Conservation (phyloP, 2,113 vertebrate species). For the Mirounga angustirostris region DNA sequence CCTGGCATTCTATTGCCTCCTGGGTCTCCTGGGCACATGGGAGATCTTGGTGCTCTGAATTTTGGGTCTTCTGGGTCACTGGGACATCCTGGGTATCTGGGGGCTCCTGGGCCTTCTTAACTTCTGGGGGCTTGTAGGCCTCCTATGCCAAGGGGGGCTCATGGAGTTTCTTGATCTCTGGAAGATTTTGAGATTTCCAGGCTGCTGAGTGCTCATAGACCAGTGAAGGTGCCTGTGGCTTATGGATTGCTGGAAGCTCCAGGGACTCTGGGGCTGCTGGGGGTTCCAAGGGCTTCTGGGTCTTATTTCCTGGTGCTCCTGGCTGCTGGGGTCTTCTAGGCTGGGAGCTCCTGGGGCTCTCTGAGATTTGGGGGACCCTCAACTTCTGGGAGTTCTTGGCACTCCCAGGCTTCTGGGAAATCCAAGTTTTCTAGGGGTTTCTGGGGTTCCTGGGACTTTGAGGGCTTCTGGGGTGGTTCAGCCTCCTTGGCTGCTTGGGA, state of each 20-base stretch:
- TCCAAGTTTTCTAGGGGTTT: not conserved
- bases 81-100: not conserved
- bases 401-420: not conserved
- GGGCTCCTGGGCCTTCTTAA: not conserved
- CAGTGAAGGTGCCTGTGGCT: not conserved
- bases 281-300: not conserved
- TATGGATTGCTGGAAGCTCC: not conserved
- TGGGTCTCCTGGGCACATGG: not conserved
- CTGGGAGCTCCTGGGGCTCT: not conserved
- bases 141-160: not conserved
- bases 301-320: not conserved
- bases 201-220: not conserved
- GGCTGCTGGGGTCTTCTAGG: not conserved
- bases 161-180: not conserved
- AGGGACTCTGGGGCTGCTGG: not conserved
- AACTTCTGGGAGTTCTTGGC: not conserved
- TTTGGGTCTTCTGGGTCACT: not conserved
- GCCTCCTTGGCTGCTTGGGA: not conserved
- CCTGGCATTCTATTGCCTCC: not conserved
- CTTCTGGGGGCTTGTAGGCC: not conserved
- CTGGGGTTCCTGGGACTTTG: not conserved
- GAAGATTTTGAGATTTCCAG: not conserved
- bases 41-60: not conserved
- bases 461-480: constrained; percentile 22
- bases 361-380: not conserved